Base-by-base conservation (phyloP, 1,140 invertebrate genomes). In the Coelopa frigida region DNA sequence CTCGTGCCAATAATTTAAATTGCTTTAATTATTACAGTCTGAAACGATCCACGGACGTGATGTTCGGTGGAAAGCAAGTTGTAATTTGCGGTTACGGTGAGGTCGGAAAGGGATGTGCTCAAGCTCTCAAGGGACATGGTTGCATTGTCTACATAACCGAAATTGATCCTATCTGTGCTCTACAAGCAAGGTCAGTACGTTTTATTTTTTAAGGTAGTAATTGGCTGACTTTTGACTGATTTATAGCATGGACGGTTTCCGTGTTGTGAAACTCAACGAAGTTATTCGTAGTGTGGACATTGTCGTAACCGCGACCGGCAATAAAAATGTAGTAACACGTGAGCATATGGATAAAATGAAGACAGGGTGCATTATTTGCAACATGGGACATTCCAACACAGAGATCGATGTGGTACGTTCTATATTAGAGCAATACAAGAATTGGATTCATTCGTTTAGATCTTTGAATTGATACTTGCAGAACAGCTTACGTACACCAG, bases 161-260 rank as follows among this genome's bases (percentile, higher is more conserved):
- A 76, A 95, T 98, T 53, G 94, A 98, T 76, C 94, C 95, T 1
- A 98, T 98, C 57, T 98, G 94, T 73, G 94, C 94, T 38, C 75
- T 98, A 31, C 95, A 98, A 75, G 94, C 93, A 6, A n/a, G n/a
- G n/a, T n/a, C n/a, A 44, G 27, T 17, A n/a, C n/a, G n/a, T n/a
- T n/a, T n/a, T n/a, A n/a, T n/a, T n/a, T n/a, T n/a, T n/a, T n/a
- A n/a, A n/a, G n/a, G n/a, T n/a, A n/a, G n/a, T n/a, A n/a, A n/a
- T 50, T 44, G 40, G 46, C 49, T 46, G 62, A 72, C 71, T 21
- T 61, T n/a, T n/a, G n/a, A n/a, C n/a, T n/a, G n/a, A n/a, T n/a
- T n/a, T n/a, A n/a, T n/a, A 92, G 94, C 61, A 98, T 98, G 94
- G 95, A 98, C 70, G 94, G 95, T 3, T 96, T 91, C 69, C 80